Base-by-base conservation (phyloP, 37 sponge, comb jelly and placozoan genomes). In the Oopsacas minuta region DNA sequence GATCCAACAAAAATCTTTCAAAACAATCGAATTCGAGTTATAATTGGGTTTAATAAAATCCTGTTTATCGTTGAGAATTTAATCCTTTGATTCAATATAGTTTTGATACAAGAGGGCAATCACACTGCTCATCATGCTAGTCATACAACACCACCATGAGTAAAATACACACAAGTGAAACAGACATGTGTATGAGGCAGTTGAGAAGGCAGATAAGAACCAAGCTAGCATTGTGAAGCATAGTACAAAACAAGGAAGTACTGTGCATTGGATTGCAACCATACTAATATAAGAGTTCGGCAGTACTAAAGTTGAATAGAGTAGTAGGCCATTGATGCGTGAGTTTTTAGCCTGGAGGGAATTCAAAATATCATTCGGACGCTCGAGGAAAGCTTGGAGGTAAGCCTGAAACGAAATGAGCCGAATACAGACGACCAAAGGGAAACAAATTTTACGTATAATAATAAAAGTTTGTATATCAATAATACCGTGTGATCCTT, bases 11-110 rank as follows among this genome's bases (percentile, higher is more conserved):
- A n/a, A n/a, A n/a, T n/a, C n/a, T n/a, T n/a, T n/a, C n/a, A n/a
- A n/a, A n/a, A n/a, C n/a, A n/a, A n/a, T n/a, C n/a, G n/a, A n/a
- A n/a, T n/a, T n/a, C n/a, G n/a, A n/a, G n/a, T n/a, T n/a, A n/a
- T n/a, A n/a, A n/a, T n/a, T n/a, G n/a, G n/a, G n/a, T n/a, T n/a
- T n/a, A n/a, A n/a, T n/a, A n/a, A n/a, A n/a, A n/a, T n/a, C n/a
- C n/a, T n/a, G n/a, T n/a, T n/a, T n/a, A n/a, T n/a, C n/a, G n/a
- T n/a, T n/a, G n/a, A n/a, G n/a, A 8, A 42, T 61, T 12, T 61
- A n/a, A 61, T 61, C 30, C 28, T n/a, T n/a, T 34, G 75, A 61
- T 61, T 61, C 75, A 61, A 61, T 61, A 61, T 61, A 61, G 75
- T 61, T 61, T 61, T 61, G 75, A n/a, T 61, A 61, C 32, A 61